Conservation (phyloP, 2,113 vertebrate species). For the Hyperoodon ampullatus region DNA sequence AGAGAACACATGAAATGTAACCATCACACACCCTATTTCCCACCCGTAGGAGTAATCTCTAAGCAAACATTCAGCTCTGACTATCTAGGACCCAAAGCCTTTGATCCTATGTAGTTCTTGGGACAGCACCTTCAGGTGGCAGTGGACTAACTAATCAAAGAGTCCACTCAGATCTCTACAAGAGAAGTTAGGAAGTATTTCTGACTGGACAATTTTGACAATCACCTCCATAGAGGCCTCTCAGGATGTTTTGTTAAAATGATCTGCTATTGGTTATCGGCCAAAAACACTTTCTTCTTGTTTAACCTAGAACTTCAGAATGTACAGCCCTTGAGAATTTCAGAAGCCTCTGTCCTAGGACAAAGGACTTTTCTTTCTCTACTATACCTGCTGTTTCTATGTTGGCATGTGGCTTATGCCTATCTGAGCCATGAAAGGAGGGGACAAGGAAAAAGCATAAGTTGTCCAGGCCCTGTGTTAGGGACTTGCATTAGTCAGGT, state of each 20-base stretch:
- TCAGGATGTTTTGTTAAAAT: neutral
- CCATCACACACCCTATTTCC: neutral
- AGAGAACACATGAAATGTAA: neutral
- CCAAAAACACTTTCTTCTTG: neutral
- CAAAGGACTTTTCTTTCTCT: neutral
- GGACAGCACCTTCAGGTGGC: neutral
- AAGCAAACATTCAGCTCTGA: neutral
- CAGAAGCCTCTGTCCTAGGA: neutral
- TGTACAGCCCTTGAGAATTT: neutral
- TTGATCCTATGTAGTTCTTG: neutral
- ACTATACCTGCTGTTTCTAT: neutral
- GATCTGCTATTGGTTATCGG: neutral
- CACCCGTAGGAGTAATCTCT: neutral
- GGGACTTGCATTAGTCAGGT: neutral
- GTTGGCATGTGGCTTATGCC: neutral
- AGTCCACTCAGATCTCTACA: neutral
- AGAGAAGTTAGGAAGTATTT: neutral
- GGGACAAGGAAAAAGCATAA: neutral
- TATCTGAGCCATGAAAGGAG: neutral
- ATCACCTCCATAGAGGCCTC: neutral
- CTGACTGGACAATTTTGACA: neutral
- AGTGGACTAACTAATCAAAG: neutral
- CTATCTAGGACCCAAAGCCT: neutral
- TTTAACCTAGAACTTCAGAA: neutral
- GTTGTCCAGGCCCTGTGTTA: neutral